Percentiles rank a stretch among this genome's conserved stretches.
These are phyloP conservation scores for Chelmon rostratus DNA, from an alignment of 2,797 vertebrate genomes.

Conservation along the genomic window DNA sequence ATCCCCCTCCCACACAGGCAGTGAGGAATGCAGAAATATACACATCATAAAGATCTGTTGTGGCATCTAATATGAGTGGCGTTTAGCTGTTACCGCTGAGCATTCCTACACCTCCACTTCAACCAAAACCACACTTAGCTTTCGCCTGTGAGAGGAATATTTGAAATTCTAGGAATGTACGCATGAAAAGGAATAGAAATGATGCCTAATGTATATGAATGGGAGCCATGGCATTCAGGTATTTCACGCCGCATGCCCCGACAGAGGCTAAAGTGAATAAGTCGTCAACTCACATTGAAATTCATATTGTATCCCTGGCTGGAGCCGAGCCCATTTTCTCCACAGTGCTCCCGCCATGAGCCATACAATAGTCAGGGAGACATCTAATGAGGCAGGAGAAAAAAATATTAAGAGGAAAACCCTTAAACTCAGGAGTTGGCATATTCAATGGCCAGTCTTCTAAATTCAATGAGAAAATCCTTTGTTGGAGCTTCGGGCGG, in stretches of 20 bases:
- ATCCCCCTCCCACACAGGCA: constrained; percentile 34
- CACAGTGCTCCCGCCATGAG: constrained; percentile 60
- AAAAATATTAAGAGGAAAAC: constrained; percentile 67
- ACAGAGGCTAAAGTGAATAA: constrained; percentile 74
- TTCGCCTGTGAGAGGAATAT: constrained; percentile 31
- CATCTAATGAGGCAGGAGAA: constrained; percentile 75
- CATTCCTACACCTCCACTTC: constrained; percentile 41
- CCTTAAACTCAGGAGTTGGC: constrained; percentile 56
- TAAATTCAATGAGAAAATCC: constrained; percentile 58
- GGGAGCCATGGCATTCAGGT: constrained; percentile 57
- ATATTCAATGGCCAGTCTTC: constrained; percentile 43
- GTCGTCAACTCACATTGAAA: constrained; percentile 75
- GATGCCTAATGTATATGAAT: constrained; percentile 70
- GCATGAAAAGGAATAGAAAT: constrained; percentile 66
- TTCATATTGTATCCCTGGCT: constrained; percentile 70
- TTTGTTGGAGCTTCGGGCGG: constrained; percentile 51
- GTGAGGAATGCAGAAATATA: constrained; percentile 14
- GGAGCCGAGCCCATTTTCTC: constrained; percentile 72
- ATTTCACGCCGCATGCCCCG: constrained; percentile 67
- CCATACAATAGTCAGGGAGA: constrained; percentile 66
- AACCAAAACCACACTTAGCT: constrained; percentile 36
- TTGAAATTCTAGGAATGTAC: constrained; percentile 51
- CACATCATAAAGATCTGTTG: constrained; percentile 57
- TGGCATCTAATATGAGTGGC: constrained; percentile 53
- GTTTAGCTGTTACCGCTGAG: constrained; percentile 46